Percentiles rank a stretch among this genome's conserved stretches.
phyloP scores from a whole-genome alignment of 2,113 vertebrate species.

The Speoplatyrhinus poulsoni region DNA sequence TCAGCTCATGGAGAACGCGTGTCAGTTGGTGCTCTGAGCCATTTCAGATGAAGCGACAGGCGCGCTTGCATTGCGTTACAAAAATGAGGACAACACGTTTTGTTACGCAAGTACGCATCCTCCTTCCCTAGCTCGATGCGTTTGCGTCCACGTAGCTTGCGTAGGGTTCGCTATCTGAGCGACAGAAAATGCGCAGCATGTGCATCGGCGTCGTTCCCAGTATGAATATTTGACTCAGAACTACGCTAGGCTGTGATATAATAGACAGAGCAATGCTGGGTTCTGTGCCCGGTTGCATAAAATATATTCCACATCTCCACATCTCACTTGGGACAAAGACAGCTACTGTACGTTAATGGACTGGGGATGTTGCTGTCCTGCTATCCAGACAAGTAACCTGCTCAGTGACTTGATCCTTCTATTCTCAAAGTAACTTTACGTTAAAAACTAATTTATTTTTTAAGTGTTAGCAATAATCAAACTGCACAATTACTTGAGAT shows the following conservation, averaged over 20 bases:
- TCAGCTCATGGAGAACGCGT: too few relatives aligned
- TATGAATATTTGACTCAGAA: constrained; percentile 5
- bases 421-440: background rate
- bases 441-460: constrained; percentile 6
- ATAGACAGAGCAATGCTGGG: background rate
- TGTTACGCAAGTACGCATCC: too few relatives aligned
- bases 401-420: background rate
- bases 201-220: background rate
- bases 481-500: constrained; percentile 3
- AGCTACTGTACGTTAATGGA: background rate
- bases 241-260: background rate
- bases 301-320: background rate
- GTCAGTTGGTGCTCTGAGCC: too few relatives aligned
- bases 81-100: too few relatives aligned
- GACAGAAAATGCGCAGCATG: too few relatives aligned
- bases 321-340: constrained; percentile 9
- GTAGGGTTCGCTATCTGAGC: too few relatives aligned
- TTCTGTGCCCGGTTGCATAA: background rate
- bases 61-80: too few relatives aligned
- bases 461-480: constrained; percentile 36
- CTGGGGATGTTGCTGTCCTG: background rate
- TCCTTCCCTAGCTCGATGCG: too few relatives aligned
- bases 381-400: background rate
- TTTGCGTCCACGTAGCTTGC: too few relatives aligned
- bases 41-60: too few relatives aligned